Evolutionary conservation across 2,797 vertebrate genomes (phyloP).

Genomic region (Kryptopterus vitreolus): DNA sequence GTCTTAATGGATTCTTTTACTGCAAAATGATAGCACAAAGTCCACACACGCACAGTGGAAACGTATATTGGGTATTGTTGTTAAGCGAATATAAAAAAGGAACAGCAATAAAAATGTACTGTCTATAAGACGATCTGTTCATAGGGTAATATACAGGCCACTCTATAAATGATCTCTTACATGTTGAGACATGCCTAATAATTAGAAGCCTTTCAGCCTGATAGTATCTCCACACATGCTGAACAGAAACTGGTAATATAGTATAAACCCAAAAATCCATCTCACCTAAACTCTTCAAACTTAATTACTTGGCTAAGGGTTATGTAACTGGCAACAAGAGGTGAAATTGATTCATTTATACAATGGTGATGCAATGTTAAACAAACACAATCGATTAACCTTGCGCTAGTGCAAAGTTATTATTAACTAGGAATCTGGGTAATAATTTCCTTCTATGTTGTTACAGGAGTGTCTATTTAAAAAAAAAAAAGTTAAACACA

Average conservation of each 20-base stretch:
- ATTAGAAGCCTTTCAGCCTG: neutral
- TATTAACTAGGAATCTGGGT: neutral
- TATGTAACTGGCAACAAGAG: neutral
- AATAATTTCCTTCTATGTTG: neutral
- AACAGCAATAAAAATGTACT: neutral
- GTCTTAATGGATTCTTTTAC: too few relatives aligned
- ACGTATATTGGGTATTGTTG: too few relatives aligned
- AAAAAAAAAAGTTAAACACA: neutral
- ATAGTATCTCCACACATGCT: neutral
- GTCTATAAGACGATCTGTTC: neutral
- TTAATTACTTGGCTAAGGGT: conserved; percentile 6
- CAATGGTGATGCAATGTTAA: neutral
- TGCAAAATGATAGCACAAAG: too few relatives aligned
- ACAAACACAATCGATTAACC: neutral
- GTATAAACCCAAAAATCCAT: neutral
- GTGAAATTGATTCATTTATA: conserved; percentile 11
- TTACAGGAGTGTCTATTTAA: neutral
- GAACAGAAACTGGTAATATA: neutral
- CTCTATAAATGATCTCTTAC: neutral
- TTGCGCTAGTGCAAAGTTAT: neutral
- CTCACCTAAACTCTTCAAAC: neutral
- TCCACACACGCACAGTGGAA: too few relatives aligned
- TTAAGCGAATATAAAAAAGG: neutral
- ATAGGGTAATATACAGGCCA: neutral
- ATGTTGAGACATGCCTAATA: neutral